phyloP scores from a whole-genome alignment of 2,888 invertebrate species.

The Malthinus flaveolus region DNA sequence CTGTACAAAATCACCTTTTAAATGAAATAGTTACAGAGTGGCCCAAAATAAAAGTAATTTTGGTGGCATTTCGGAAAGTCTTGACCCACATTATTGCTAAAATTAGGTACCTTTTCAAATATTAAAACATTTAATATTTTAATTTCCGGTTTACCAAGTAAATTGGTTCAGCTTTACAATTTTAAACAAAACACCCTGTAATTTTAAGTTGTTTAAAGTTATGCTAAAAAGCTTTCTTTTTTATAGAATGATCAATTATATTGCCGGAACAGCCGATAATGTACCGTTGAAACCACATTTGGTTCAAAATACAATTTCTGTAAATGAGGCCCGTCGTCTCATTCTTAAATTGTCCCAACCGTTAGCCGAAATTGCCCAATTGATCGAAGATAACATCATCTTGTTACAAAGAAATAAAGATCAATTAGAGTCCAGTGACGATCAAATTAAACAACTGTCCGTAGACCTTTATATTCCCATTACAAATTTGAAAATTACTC shows the following conservation, averaged over 20 bases:
- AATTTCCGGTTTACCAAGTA: no score
- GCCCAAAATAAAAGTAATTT: no score
- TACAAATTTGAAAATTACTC: conserved; percentile 39
- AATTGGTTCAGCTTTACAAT: no score
- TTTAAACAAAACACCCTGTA: no score
- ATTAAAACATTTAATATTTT: no score
- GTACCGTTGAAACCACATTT: conserved; percentile 42
- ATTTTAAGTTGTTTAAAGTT: no score
- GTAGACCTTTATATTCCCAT: conserved; percentile 44
- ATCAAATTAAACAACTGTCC: conserved; percentile 40
- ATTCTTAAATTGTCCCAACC: conserved; percentile 47
- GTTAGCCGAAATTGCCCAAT: conserved; percentile 46
- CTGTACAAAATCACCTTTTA: no score
- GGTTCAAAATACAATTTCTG: conserved; percentile 43
- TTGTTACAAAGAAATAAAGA: conserved; percentile 39
- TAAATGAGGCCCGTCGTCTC: conserved; percentile 47
- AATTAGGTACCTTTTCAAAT: no score
- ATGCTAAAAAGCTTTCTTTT: conserved; percentile 12
- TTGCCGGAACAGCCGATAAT: conserved; percentile 35
- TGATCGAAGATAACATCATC: conserved; percentile 45
- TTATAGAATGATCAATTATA: conserved; percentile 43
- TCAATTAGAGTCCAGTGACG: conserved; percentile 33
- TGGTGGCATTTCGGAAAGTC: no score
- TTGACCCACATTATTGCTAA: no score
- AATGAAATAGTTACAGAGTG: no score